Evolutionary conservation across 2,797 vertebrate species (phyloP), one percentile per base, ranked within the genome.

Genomic region (Hipposideros larvatus): DNA sequence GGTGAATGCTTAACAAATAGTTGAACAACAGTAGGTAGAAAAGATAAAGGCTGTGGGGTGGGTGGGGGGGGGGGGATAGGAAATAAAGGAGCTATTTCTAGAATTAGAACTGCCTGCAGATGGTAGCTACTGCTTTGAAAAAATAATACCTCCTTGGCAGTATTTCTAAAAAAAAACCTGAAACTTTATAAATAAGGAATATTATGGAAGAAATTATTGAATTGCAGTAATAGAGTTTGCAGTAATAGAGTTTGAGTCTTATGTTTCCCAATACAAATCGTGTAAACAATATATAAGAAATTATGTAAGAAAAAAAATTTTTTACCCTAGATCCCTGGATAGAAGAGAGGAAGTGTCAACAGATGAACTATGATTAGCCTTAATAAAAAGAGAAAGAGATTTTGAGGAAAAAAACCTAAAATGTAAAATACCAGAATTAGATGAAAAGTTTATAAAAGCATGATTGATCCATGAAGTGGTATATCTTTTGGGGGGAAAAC

Each of bases 321-420:
- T 82, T 37, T 63, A 41, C 10, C 21, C 18, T 7, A 3, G 46
- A 28, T 87, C 14, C 8, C 19, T 92, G 13, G 16, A 6, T 82
- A 80, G 46, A 55, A 3, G 19, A 70, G 48, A 87, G 21, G 4
- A 79, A 57, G 31, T 16, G 4, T 65, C 66, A 78, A 3, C 15
- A 31, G 2, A 21, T 6, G 11, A 77, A 71, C 2, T 59, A 31
- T 37, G 21, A 18, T 21, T 5, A 85, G 6, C 10, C 0, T 85
- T 74, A 51, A 41, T 43, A 41, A 85, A 70, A 80, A 19, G 2
- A 87, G 22, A 85, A 10, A 87, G 4, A 28, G 0, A 68, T 74
- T 86, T 71, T 28, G 0, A 18, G 57, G 5, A 0, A 0, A n/a
- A 31, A 41, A 24, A 6, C 37, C 37, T 37, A 37, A 15, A 51